Evolutionary conservation across 2,113 vertebrate genomes (phyloP).

Genomic region (Rhea pennata): DNA sequence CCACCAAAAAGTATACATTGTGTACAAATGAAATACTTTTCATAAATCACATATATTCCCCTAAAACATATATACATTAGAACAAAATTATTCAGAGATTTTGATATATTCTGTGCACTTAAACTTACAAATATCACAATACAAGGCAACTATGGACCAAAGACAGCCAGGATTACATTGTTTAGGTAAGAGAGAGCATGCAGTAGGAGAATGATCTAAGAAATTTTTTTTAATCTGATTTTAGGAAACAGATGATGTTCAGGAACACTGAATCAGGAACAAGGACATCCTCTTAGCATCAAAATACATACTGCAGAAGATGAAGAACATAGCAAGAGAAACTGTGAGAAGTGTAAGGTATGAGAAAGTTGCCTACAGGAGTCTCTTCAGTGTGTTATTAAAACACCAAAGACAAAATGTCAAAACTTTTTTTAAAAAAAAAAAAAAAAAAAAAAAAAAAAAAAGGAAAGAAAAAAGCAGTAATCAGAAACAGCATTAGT

Average conservation of each 20-base stretch:
- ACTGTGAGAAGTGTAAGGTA: not conserved
- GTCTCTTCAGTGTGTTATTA: accelerated
- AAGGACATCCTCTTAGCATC: not conserved
- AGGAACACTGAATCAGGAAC: not conserved
- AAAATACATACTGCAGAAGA: not conserved
- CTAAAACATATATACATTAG: accelerated
- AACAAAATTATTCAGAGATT: not conserved
- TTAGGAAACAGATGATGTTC: not conserved
- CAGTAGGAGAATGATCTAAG: not conserved
- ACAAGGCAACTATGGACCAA: not conserved
- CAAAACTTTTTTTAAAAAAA: not conserved
- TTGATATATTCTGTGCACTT: not conserved
- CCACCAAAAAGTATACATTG: not conserved
- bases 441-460: not conserved
- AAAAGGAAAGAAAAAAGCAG: not conserved
- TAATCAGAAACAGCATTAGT: not conserved
- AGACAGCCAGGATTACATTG: not conserved
- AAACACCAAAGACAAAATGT: not conserved
- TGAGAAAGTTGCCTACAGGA: not conserved
- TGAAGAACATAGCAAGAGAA: not conserved
- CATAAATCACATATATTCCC: not conserved
- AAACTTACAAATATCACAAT: not conserved
- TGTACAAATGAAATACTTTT: not conserved
- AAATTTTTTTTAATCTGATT: not conserved
- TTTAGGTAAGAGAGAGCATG: not conserved